Conservation (phyloP, 2,113 vertebrate genomes). For the Dipodomys ordii region DNA sequence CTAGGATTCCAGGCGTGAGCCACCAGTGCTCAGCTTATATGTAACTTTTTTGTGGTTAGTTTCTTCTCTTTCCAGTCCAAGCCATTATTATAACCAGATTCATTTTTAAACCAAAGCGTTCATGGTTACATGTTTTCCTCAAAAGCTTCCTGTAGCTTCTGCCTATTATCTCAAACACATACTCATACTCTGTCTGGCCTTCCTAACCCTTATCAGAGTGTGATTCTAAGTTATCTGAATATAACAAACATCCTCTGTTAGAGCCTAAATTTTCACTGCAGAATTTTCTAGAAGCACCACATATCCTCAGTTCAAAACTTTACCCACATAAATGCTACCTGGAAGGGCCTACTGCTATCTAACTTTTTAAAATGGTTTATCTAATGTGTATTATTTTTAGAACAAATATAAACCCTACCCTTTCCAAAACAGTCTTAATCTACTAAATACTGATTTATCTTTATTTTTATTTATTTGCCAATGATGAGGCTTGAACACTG, state of each 20-base stretch:
- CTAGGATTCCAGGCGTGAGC: too few relatives aligned
- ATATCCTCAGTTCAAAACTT: too few relatives aligned
- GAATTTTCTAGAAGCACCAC: not conserved
- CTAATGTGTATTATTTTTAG: too few relatives aligned
- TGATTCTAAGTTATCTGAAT: not conserved
- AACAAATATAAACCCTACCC: too few relatives aligned
- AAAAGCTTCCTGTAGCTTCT: not conserved
- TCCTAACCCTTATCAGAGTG: not conserved
- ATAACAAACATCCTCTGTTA: not conserved
- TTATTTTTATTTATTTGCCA: too few relatives aligned
- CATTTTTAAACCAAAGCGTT: constrained; percentile 15
- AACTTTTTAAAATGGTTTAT: too few relatives aligned
- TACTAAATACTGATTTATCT: too few relatives aligned
- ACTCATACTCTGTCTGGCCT: not conserved
- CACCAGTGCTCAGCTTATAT: too few relatives aligned
- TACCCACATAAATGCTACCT: too few relatives aligned
- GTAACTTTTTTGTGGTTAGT: not conserved
- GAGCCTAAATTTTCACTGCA: not conserved
- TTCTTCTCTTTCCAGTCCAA: not conserved
- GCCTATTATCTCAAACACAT: not conserved
- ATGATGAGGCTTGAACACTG: too few relatives aligned
- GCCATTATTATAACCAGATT: not conserved
- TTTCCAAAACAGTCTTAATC: too few relatives aligned
- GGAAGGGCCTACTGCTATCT: too few relatives aligned
- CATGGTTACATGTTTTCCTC: not conserved